These are phyloP conservation scores for Saccopteryx leptura DNA, from an alignment of 2,113 vertebrate genomes.

Conservation along the genomic window DNA sequence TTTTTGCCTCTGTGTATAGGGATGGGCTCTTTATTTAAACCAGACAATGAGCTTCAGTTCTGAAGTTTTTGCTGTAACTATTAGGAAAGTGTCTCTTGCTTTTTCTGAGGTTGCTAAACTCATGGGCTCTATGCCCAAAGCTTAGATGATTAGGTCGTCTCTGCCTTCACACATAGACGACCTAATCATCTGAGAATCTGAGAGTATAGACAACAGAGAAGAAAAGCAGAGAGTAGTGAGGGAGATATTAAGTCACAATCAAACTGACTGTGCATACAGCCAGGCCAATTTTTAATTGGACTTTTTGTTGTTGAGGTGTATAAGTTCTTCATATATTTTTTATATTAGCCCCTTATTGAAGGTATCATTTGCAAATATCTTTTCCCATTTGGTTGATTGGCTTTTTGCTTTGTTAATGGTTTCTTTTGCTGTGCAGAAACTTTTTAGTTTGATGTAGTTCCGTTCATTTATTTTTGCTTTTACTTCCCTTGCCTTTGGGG, in stretches of 20 bases:
- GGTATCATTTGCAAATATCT: background rate
- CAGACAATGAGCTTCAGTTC: background rate
- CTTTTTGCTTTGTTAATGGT: background rate
- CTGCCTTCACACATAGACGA: background rate
- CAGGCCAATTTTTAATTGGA: background rate
- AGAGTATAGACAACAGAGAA: background rate
- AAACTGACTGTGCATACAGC: background rate
- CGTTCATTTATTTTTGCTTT: background rate
- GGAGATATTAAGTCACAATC: background rate
- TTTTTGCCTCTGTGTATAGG: background rate
- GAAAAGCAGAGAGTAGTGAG: background rate
- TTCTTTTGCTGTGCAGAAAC: background rate
- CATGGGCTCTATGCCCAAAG: background rate
- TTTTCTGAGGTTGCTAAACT: background rate
- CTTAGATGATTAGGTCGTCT: background rate
- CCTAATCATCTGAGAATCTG: background rate
- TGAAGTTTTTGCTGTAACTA: background rate
- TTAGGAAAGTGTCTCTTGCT: background rate
- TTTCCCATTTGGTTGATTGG: background rate
- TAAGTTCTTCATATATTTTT: background rate
- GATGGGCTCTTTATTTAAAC: background rate
- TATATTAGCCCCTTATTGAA: background rate
- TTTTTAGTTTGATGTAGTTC: background rate
- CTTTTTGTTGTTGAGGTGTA: background rate
- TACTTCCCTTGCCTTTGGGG: background rate